These are phyloP conservation scores for Oreochromis spilurus DNA, from an alignment of 2,113 vertebrate species.

Conservation along the genomic window DNA sequence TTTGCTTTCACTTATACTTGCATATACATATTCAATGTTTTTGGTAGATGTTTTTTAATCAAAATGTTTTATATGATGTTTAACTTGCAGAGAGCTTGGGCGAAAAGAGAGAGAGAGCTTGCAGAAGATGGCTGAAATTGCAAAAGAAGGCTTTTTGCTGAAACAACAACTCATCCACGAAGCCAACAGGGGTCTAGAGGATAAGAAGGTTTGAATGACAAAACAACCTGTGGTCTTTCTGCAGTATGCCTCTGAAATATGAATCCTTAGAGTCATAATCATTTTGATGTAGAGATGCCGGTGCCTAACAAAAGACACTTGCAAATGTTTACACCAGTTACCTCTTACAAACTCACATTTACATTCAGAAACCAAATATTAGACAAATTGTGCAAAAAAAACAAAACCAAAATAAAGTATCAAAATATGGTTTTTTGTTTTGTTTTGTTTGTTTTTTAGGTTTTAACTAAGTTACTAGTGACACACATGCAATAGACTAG, in stretches of 20 bases:
- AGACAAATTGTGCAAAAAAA: neutral
- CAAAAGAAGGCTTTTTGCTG: constrained; percentile 82
- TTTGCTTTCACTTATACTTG: neutral
- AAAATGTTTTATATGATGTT: neutral
- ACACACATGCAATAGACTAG: neutral
- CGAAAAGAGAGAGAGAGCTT: constrained; percentile 80
- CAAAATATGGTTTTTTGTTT: neutral
- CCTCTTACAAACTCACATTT: neutral
- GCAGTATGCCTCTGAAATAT: neutral
- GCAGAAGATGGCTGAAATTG: constrained; percentile 81
- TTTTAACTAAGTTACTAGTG: neutral
- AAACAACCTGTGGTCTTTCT: neutral
- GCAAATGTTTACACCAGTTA: neutral
- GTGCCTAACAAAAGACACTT: neutral
- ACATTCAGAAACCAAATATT: neutral
- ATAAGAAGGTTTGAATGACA: constrained; percentile 78
- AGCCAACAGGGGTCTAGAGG: constrained; percentile 79
- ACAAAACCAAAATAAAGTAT: neutral
- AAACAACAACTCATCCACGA: constrained; percentile 86
- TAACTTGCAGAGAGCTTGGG: constrained; percentile 78
- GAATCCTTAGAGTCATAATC: neutral
- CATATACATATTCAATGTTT: neutral
- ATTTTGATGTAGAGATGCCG: neutral
- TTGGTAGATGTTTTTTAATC: neutral
- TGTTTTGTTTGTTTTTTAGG: neutral